Base-by-base conservation (phyloP, 1,140 invertebrate species). In the Ooceraea biroi region DNA sequence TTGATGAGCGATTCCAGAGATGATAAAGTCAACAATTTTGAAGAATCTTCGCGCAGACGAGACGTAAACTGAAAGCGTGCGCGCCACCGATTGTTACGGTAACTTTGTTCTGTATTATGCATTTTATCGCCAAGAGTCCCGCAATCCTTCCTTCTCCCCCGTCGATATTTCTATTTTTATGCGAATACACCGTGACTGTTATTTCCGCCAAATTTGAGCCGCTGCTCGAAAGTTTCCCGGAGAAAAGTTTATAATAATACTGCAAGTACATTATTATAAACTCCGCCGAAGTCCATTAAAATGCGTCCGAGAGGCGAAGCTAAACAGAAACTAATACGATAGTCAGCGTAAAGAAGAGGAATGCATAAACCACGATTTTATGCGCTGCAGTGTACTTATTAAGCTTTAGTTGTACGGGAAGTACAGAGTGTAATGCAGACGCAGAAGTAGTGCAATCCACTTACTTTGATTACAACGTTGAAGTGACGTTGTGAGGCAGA, bases 321-420 rank as follows among this genome's bases (percentile, higher is more conserved):
- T 72, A 72, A 55, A 71, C 4, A 72, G 3, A 11, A 57, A 72
- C 30, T 57, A 72, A 55, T 36, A 5, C 19, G 30, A 57, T 57
- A 72, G 52, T 52, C 17, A 30, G 48, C 30, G n/a, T 72, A 36
- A 25, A 72, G 5, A 55, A n/a, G 48, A 55, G 55, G n/a, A 57
- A 72, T 55, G 19, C 22, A 55, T 57, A 22, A 57, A 1, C 0
- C 36, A 22, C 50, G 3, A 0, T 72, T 69, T 72, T 19, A 22
- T 36, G 36, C 36, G 36, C 36, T 36, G 7, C 36, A 57, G 55
- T 72, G 12, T 27, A 17, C 25, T 8, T 69, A n/a, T 50, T n/a
- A 55, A 55, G 22, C 17, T 60, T 73, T 25, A 44, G 5, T 74
- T 74, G 1, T 19, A 48, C 12, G 41, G 1, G 25, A 44, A 11